These are phyloP conservation scores for Elanus axillaris DNA, from an alignment of 2,113 vertebrate species.

Conservation along the genomic window DNA sequence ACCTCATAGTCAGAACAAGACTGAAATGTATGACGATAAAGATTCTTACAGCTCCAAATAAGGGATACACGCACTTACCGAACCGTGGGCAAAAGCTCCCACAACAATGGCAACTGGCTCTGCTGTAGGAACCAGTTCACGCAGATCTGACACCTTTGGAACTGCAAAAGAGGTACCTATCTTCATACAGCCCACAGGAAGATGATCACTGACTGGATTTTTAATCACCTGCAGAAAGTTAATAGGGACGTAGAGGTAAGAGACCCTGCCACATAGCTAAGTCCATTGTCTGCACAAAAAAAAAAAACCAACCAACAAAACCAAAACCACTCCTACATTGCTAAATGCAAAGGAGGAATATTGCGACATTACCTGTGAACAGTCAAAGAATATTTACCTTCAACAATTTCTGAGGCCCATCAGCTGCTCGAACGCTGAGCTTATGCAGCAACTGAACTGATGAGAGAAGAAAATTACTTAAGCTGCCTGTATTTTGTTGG, in stretches of 20 bases:
- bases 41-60: background rate
- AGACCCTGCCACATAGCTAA: background rate
- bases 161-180: conserved; percentile 85
- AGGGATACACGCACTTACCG: conserved; percentile 70
- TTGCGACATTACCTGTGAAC: background rate
- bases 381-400: conserved; percentile 66
- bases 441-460: conserved; percentile 96
- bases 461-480: background rate
- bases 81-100: conserved; percentile 93
- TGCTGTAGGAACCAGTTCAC: conserved; percentile 78
- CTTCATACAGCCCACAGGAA: conserved; percentile 90
- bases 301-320: too few relatives aligned
- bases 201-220: conserved; percentile 91
- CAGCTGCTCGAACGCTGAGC: conserved; percentile 92
- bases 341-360: background rate
- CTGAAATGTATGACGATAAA: background rate
- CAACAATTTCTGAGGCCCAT: conserved; percentile 91
- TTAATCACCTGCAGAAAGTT: conserved; percentile 81
- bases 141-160: conserved; percentile 69
- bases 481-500: background rate
- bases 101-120: conserved; percentile 87
- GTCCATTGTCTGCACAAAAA: background rate
- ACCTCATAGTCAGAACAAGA: background rate
- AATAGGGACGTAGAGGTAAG: background rate
- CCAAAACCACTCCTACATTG: rapidly evolving